These are phyloP conservation scores for Lamellibrachia satsuma DNA, from an alignment of 2,888 invertebrate species.

Conservation along the genomic window DNA sequence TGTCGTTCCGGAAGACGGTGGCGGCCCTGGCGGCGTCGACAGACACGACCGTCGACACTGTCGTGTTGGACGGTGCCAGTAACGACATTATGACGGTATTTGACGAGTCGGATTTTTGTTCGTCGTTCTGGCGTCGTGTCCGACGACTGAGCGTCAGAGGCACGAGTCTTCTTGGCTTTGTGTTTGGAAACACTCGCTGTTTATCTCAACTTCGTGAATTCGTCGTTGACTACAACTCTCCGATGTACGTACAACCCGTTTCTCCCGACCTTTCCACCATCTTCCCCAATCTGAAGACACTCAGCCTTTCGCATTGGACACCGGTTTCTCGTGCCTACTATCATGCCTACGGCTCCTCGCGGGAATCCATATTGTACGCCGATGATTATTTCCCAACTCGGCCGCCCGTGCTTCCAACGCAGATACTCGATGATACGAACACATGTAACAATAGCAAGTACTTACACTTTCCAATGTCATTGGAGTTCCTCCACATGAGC, in stretches of 20 bases:
- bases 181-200: neutral
- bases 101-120: neutral
- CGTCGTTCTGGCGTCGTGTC: neutral
- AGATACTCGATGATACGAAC: neutral
- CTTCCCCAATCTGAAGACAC: neutral
- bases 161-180: conserved; percentile 6
- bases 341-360: neutral
- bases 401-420: neutral
- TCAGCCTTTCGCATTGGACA: neutral
- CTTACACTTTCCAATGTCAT: neutral
- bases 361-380: neutral
- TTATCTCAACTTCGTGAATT: neutral
- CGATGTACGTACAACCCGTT: neutral
- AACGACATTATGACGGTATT: neutral
- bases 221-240: neutral
- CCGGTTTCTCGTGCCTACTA: neutral
- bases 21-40: neutral
- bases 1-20: neutral
- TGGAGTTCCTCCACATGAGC: neutral
- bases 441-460: neutral
- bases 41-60: neutral
- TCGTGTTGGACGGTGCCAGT: neutral
- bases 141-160: neutral
- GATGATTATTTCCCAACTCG: neutral
- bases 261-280: neutral